Conservation (phyloP, 2,113 vertebrate species). For the Asarcornis scutulata region DNA sequence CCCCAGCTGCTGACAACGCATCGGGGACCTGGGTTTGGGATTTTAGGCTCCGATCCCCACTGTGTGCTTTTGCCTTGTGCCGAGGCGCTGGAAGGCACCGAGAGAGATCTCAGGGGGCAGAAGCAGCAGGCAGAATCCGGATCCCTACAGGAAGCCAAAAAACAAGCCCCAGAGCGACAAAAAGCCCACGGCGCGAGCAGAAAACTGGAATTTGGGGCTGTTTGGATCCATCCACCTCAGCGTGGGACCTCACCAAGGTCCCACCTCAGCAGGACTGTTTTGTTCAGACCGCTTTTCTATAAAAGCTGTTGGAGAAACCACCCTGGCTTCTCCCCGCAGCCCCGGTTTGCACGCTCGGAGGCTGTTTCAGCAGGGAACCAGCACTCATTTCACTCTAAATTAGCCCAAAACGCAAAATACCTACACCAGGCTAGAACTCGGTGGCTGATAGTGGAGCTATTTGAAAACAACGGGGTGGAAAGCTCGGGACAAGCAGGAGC, state of each 20-base stretch:
- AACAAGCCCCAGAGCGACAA: neutral
- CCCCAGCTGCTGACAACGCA: neutral
- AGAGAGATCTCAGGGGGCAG: neutral
- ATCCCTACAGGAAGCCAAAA: neutral
- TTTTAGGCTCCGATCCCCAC: neutral
- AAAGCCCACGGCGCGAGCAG: rapidly evolving
- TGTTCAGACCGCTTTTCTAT: rapidly evolving
- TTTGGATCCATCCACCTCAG: rapidly evolving
- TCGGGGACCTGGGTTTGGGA: rapidly evolving
- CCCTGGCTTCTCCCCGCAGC: neutral
- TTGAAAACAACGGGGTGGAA: neutral
- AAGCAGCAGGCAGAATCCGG: neutral
- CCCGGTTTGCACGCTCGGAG: rapidly evolving
- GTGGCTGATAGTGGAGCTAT: rapidly evolving
- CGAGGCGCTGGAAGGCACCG: neutral
- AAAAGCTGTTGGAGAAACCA: rapidly evolving
- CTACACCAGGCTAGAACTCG: neutral
- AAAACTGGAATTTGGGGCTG: neutral
- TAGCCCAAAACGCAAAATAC: neutral
- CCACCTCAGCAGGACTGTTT: rapidly evolving
- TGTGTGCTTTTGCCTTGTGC: too few relatives aligned
- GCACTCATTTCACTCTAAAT: rapidly evolving
- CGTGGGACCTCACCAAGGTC: too few relatives aligned
- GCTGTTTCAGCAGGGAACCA: rapidly evolving
- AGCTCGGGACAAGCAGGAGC: neutral